Evolutionary conservation across 2,113 vertebrate species (phyloP).

Genomic region (Plectropomus leopardus): DNA sequence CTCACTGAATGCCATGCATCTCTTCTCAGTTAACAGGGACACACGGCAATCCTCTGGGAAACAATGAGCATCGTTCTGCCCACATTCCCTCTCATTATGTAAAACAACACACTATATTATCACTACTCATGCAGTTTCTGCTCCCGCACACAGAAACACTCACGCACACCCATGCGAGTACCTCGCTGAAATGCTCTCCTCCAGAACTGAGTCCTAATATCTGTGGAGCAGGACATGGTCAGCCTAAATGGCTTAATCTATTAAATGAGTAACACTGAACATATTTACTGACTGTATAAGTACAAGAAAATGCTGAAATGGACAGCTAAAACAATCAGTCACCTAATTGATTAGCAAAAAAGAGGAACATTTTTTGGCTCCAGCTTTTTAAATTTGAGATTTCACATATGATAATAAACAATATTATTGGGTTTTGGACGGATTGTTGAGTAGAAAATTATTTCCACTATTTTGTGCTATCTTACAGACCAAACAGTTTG

Average conservation of each 20-base stretch:
- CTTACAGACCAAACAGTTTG: no score
- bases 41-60: slow-evolving; percentile 60
- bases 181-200: slow-evolving; percentile 84
- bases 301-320: neutral
- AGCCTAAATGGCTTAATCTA: slow-evolving; percentile 30
- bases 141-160: slow-evolving; percentile 55
- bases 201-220: slow-evolving; percentile 87
- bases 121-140: slow-evolving; percentile 68
- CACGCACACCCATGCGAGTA: slow-evolving; percentile 81
- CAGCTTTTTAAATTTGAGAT: no score
- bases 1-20: slow-evolving; percentile 55
- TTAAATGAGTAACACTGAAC: slow-evolving; percentile 5
- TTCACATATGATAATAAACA: no score
- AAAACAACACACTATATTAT: slow-evolving; percentile 64
- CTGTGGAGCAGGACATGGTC: slow-evolving; percentile 78
- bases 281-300: neutral
- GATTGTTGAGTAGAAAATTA: no score
- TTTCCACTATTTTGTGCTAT: no score
- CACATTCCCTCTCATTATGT: slow-evolving; percentile 66
- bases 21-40: slow-evolving; percentile 53
- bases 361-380: no score
- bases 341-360: no score
- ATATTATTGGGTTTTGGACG: no score
- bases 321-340: neutral
- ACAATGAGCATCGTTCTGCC: slow-evolving; percentile 62